These are phyloP conservation scores for Heliconius nattereri DNA, from an alignment of 1,140 invertebrate species.

Conservation along the genomic window DNA sequence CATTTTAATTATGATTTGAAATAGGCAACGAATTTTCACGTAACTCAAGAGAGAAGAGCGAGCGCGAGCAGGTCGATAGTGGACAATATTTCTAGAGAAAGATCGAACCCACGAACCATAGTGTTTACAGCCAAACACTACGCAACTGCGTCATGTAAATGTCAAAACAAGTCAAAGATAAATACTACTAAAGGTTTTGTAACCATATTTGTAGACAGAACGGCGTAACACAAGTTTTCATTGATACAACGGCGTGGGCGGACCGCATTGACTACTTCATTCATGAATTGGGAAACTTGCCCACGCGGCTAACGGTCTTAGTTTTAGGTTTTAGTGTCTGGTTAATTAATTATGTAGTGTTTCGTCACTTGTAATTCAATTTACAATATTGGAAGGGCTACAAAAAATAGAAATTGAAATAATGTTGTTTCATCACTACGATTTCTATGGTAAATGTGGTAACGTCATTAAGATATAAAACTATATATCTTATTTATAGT, in stretches of 20 bases:
- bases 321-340: constrained; percentile 32
- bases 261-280: constrained; percentile 66
- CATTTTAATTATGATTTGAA: not conserved
- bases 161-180: not conserved
- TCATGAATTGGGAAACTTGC: constrained; percentile 74
- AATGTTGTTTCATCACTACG: too few relatives aligned
- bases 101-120: not conserved
- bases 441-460: too few relatives aligned
- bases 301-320: constrained; percentile 68
- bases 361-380: not conserved
- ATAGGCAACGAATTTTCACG: not conserved
- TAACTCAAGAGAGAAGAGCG: too few relatives aligned
- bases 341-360: not conserved
- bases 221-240: constrained; percentile 61
- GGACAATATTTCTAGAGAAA: too few relatives aligned
- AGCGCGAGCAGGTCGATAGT: too few relatives aligned
- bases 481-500: too few relatives aligned
- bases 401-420: too few relatives aligned
- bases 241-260: constrained; percentile 64
- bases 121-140: not conserved
- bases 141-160: not conserved
- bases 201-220: constrained; percentile 58
- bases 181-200: constrained; percentile 47
- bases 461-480: too few relatives aligned
- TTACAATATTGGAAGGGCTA: not conserved